Evolutionary conservation across 2,888 invertebrate genomes (phyloP), one percentile per base, ranked within the genome.

Genomic region (Yponomeuta evonymella): DNA sequence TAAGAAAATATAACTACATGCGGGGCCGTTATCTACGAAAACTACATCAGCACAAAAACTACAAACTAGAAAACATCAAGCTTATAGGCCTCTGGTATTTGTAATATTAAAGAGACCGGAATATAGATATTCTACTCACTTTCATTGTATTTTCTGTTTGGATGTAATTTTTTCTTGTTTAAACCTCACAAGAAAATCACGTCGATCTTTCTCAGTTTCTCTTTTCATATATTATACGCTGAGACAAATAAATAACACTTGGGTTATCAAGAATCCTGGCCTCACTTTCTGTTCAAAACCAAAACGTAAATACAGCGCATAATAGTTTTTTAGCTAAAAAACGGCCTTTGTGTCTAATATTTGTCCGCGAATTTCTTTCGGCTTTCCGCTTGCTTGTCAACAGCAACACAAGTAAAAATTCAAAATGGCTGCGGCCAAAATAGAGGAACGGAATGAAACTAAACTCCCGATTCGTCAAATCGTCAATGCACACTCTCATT

Each of bases 401-500:
- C 67, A 68, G 15, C 15, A 58, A 15, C 51, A 71, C 76, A 75
- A 77, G 79, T 76, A 78, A 85, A 87, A 85, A 87, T 84, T 85
- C 89, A 90, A 90, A 85, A 90, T 90, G 90, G 68, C 68, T 48
- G 90, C 90, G 85, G 89, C 80, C 80, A 77, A 81, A 65, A 33
- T 33, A 29, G 65, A 36, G 4, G 23, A 67, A 67, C n/a, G 36
- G 48, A 43, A 48, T 29, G 30, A 65, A 29, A 65, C 11, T n/a
- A 64, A 29, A 64, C 23, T 12, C 29, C 23, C 30, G 64, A 64
- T 58, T 3, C 15, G 51, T 58, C 51, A 58, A 58, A 58, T 58
- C 51, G 51, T 58, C 51, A 15, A 5, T 58, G 51, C 51, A 58
- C 12, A 0, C 3, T 58, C 51, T 58, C 51, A 58, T 15, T 58